Evolutionary conservation across 2,797 vertebrate genomes (phyloP).

Genomic region (Scyliorhinus canicula): DNA sequence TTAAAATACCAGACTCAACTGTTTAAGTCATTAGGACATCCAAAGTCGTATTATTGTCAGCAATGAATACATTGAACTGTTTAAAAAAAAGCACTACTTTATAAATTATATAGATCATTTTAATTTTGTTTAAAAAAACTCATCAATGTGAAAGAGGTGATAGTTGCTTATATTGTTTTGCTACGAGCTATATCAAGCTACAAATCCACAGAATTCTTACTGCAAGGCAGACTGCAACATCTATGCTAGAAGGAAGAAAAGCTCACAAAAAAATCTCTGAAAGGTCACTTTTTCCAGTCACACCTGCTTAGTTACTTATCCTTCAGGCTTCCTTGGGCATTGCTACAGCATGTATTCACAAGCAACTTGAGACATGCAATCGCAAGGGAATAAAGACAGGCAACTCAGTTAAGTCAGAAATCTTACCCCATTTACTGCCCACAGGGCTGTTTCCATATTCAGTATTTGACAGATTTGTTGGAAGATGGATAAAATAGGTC

Average conservation of each 20-base stretch:
- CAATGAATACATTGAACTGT: neutral
- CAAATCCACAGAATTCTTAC: neutral
- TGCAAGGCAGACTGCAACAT: neutral
- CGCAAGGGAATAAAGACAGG: slow-evolving; percentile 29
- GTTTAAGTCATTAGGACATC: neutral
- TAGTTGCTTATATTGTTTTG: neutral
- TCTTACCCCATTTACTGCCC: slow-evolving; percentile 30
- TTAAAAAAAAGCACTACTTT: neutral
- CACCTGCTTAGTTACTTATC: slow-evolving; percentile 52
- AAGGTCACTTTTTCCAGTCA: slow-evolving; percentile 44
- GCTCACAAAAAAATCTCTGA: slow-evolving; percentile 39
- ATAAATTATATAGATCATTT: neutral
- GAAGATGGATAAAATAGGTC: neutral
- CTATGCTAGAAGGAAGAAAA: neutral
- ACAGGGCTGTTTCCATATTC: neutral
- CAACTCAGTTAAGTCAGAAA: slow-evolving; percentile 16
- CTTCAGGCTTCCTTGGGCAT: slow-evolving; percentile 38
- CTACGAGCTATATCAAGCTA: neutral
- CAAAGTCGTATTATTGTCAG: neutral
- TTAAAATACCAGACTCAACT: neutral
- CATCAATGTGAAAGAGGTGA: neutral
- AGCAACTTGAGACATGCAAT: slow-evolving; percentile 46
- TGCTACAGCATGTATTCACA: slow-evolving; percentile 42
- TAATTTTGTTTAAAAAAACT: neutral
- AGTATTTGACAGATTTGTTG: slow-evolving; percentile 1